phyloP scores from a whole-genome alignment of 53 echinoderm and acorn worm species.

The Glandiceps talaboti region DNA sequence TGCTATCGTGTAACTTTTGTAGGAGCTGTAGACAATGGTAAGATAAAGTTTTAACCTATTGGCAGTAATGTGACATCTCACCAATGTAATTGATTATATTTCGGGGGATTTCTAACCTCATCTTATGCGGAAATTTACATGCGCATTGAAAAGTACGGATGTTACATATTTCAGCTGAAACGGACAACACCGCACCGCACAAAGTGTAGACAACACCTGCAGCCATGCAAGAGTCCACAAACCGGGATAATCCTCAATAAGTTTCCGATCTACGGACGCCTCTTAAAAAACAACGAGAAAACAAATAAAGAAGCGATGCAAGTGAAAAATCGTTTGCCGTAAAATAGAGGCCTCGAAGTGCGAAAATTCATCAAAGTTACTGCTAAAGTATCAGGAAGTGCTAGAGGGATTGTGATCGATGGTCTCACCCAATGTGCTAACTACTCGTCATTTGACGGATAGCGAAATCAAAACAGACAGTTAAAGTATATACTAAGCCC shows the following conservation, averaged over 20 bases:
- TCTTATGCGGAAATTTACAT: neutral
- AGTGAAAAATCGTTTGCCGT: neutral
- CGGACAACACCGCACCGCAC: neutral
- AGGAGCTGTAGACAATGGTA: too few species aligned
- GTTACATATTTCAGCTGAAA: neutral
- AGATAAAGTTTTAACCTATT: too few species aligned
- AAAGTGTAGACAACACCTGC: neutral
- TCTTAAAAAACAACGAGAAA: neutral
- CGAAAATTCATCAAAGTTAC: neutral
- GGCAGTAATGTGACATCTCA: too few species aligned
- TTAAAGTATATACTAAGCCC: neutral
- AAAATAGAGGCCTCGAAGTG: neutral
- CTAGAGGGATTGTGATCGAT: neutral
- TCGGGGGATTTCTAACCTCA: neutral
- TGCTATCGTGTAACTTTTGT: too few species aligned
- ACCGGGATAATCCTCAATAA: neutral
- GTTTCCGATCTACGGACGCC: neutral
- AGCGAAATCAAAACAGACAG: neutral
- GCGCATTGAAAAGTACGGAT: neutral
- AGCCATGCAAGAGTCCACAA: neutral
- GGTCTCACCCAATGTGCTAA: neutral
- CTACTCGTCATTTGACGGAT: neutral
- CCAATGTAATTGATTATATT: too few species aligned
- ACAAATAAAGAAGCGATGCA: neutral
- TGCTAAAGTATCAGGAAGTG: neutral